A percentile compares a stretch with the other conserved stretches of the same genome.
These are phyloP conservation scores for Lasioglossum leucozonium DNA, from an alignment of 2,888 invertebrate species.

Conservation along the genomic window DNA sequence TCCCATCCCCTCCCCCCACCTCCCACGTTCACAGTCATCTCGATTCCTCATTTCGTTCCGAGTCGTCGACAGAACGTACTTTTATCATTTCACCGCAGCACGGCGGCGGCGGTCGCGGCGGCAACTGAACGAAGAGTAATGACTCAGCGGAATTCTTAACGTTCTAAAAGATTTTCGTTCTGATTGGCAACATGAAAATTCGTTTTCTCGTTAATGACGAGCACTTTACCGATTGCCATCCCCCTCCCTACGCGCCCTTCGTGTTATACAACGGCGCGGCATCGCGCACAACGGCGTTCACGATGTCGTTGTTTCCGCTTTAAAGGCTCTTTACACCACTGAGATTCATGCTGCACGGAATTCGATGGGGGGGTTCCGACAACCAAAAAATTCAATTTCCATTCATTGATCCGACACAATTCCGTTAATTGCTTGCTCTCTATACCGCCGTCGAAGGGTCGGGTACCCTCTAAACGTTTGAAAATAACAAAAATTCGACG, in stretches of 20 bases:
- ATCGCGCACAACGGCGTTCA: slow-evolving; percentile 4
- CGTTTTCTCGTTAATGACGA: slow-evolving; percentile 56
- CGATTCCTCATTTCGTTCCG: slow-evolving; percentile 43
- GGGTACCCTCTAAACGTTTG: neutral
- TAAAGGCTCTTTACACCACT: neutral
- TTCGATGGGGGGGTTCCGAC: neutral
- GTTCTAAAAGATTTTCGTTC: slow-evolving; percentile 52
- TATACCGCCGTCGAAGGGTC: neutral
- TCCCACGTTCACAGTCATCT: neutral
- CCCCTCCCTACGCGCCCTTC: neutral
- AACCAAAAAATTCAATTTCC: neutral
- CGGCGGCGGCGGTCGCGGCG: neutral
- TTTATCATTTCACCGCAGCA: slow-evolving; percentile 48
- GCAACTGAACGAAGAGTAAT: slow-evolving; percentile 57
- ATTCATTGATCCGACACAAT: neutral
- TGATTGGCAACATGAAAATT: slow-evolving; percentile 55
- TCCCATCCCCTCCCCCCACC: slow-evolving; percentile 19
- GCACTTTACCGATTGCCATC: slow-evolving; percentile 44
- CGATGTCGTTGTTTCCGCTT: neutral
- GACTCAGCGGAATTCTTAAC: slow-evolving; percentile 51
- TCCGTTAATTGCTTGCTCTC: neutral
- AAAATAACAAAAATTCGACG: neutral
- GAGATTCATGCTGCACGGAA: neutral
- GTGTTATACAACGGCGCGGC: neutral
- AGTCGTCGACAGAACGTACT: slow-evolving; percentile 46